Evolutionary conservation across 2,888 invertebrate genomes (phyloP).

Genomic region (Oconnorella tubifera): DNA sequence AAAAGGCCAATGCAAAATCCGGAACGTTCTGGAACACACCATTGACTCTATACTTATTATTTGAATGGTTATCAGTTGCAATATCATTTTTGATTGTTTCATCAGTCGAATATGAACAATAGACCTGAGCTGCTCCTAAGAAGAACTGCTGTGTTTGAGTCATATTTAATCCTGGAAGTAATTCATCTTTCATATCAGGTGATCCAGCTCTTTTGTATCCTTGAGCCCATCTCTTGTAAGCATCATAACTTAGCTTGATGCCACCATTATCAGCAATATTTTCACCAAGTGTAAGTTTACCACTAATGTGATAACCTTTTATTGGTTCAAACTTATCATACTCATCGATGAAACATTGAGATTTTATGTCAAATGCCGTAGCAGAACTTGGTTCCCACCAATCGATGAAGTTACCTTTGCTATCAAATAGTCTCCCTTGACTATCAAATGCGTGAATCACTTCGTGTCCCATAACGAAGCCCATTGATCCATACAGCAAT

Average conservation of each 20-base stretch:
- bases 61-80: neutral
- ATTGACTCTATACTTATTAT: neutral
- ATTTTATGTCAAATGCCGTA: neutral
- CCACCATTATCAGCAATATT: slow-evolving; percentile 57
- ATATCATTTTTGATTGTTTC: neutral
- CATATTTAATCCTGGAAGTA: slow-evolving; percentile 54
- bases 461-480: neutral
- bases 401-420: neutral
- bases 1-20: neutral
- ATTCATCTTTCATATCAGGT: no score
- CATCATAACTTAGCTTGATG: slow-evolving; percentile 50
- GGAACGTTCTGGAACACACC: neutral
- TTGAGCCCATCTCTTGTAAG: slow-evolving; percentile 52
- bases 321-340: neutral
- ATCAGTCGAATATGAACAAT: neutral
- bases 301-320: slow-evolving; percentile 31
- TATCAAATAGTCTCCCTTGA: neutral
- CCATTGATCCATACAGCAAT: neutral
- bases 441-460: neutral
- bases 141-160: slow-evolving; percentile 57
- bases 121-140: slow-evolving; percentile 56
- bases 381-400: neutral
- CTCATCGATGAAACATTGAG: neutral
- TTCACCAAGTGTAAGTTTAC: slow-evolving; percentile 52
- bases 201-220: no score